A percentile compares a stretch with the other conserved stretches of the same genome.
Evolutionary conservation across 2,797 vertebrate genomes (phyloP).

Genomic region (Callimico goeldii): DNA sequence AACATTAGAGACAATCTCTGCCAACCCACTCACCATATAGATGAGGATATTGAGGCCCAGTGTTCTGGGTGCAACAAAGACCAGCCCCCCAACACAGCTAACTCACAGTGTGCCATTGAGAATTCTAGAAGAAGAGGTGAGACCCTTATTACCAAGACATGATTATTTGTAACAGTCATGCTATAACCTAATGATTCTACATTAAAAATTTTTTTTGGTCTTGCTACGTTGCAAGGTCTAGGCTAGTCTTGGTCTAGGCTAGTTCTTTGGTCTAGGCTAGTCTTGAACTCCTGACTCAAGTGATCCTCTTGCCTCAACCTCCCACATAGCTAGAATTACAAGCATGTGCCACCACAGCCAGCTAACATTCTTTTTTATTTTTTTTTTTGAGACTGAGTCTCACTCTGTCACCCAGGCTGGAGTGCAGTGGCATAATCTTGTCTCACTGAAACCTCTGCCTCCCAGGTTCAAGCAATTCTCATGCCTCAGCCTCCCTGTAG

Average conservation of each 20-base stretch:
- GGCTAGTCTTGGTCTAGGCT: neutral
- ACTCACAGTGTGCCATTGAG: neutral
- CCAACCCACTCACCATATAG: accelerated
- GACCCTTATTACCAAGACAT: neutral
- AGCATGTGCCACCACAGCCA: neutral
- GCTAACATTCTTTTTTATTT: neutral
- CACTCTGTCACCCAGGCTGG: neutral
- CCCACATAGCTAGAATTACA: neutral
- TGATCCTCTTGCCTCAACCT: neutral
- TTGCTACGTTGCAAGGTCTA: neutral
- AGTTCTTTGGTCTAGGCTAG: too few species aligned
- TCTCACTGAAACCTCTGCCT: neutral
- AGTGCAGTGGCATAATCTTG: neutral
- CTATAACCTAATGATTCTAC: neutral
- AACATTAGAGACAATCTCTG: neutral
- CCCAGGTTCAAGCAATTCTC: neutral
- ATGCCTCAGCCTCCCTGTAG: neutral
- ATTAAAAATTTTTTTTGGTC: neutral
- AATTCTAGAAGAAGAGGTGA: neutral
- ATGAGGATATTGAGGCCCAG: neutral
- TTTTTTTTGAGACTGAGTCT: neutral
- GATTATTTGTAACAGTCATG: neutral
- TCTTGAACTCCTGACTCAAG: neutral
- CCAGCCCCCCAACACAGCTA: neutral
- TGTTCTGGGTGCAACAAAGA: accelerated